These are phyloP conservation scores for Fopius arisanus DNA, from an alignment of 1,140 invertebrate species.

Conservation along the genomic window DNA sequence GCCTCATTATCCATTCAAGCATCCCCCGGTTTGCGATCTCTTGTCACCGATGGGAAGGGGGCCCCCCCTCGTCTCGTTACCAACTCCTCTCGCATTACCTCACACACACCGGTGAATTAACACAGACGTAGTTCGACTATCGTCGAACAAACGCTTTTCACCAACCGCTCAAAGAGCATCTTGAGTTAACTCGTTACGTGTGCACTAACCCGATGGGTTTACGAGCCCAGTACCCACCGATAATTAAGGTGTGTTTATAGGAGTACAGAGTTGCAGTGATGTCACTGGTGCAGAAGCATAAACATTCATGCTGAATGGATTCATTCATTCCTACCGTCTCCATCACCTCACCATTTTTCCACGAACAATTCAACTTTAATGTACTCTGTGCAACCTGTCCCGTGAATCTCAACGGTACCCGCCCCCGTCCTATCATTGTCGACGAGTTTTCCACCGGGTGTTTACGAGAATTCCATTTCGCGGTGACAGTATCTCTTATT, in stretches of 20 bases:
- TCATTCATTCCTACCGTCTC: conserved; percentile 44
- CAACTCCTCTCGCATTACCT: conserved; percentile 8
- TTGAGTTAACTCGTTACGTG: conserved; percentile 7
- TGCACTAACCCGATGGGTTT: conserved; percentile 11
- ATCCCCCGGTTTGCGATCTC: conserved; percentile 44
- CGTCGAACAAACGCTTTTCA: background rate
- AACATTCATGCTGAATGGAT: conserved; percentile 43
- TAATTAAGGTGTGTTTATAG: conserved; percentile 25
- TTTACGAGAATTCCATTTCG: conserved; percentile 13
- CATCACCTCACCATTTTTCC: background rate
- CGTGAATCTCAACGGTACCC: background rate
- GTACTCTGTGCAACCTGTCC: no score
- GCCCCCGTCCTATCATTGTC: background rate
- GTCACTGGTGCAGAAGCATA: conserved; percentile 37
- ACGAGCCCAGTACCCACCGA: background rate
- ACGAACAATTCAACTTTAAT: background rate
- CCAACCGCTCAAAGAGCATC: background rate
- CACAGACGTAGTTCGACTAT: background rate
- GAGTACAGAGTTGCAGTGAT: background rate
- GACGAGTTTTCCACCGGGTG: background rate
- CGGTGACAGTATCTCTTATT: background rate
- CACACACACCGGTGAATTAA: conserved; percentile 1
- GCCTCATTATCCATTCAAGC: conserved; percentile 49
- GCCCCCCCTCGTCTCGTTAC: conserved; percentile 33
- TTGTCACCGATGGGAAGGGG: conserved; percentile 42